A percentile compares a stretch with the other conserved stretches of the same genome.
Evolutionary conservation across 2,888 invertebrate genomes (phyloP).

Genomic region (Plutella xylostella): DNA sequence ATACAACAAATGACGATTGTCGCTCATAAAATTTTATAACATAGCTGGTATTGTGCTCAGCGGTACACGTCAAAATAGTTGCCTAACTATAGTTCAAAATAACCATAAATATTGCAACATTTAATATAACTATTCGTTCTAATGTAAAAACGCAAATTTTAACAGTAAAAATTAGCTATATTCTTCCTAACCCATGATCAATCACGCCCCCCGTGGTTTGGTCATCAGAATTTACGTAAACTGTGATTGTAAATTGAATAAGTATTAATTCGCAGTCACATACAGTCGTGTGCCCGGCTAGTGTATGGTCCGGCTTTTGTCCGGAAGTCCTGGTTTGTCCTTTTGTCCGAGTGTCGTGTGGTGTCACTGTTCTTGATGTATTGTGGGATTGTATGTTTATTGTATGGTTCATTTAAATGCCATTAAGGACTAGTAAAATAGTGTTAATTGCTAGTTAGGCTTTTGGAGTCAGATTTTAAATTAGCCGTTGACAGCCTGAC

Average conservation of each 20-base stretch:
- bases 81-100: too few species aligned
- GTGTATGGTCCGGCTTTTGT: slow-evolving; percentile 23
- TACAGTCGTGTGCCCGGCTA: too few species aligned
- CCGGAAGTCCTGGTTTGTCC: slow-evolving; percentile 17
- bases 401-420: slow-evolving; percentile 28
- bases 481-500: too few species aligned
- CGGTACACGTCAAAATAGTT: too few species aligned
- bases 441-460: too few species aligned
- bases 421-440: slow-evolving; percentile 33
- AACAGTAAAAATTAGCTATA: slow-evolving; percentile 39
- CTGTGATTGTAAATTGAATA: slow-evolving; percentile 38
- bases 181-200: slow-evolving; percentile 44
- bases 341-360: slow-evolving; percentile 6
- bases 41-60: too few species aligned
- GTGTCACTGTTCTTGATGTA: slow-evolving; percentile 25
- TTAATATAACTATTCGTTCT: too few species aligned
- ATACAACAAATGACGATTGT: too few species aligned
- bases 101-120: too few species aligned
- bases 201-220: slow-evolving; percentile 47
- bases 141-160: slow-evolving; percentile 4
- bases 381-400: slow-evolving; percentile 18
- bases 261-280: too few species aligned
- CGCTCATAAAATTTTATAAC: too few species aligned
- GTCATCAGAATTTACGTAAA: slow-evolving; percentile 28
- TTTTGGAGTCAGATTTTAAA: too few species aligned